Evolutionary conservation across 2,888 invertebrate species (phyloP).

Genomic region (Drosophila niveifrons): DNA sequence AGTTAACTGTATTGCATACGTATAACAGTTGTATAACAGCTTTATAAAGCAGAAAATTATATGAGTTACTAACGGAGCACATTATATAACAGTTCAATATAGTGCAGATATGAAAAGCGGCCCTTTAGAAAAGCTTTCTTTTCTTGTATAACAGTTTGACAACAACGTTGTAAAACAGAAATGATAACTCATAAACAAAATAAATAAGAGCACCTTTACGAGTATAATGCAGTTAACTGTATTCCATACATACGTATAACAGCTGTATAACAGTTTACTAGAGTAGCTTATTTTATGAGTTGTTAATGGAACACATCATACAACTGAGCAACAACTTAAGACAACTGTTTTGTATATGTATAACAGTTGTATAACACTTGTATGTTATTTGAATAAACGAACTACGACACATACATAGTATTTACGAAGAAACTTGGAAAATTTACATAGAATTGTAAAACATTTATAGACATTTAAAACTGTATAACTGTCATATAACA

Average conservation of each 20-base stretch:
- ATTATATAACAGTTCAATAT: no score
- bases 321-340: no score
- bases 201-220: neutral
- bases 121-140: no score
- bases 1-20: neutral
- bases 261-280: neutral
- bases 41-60: neutral
- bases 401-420: no score
- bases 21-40: constrained; percentile 1
- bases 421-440: no score
- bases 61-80: no score
- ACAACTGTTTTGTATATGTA: no score
- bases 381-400: neutral
- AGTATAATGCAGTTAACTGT: neutral
- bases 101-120: constrained; percentile 42
- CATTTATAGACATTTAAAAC: neutral
- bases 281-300: no score
- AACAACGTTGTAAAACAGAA: neutral
- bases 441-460: no score
- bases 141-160: neutral
- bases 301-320: no score
- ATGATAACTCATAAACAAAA: neutral
- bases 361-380: neutral
- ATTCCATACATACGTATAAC: neutral
- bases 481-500: constrained; percentile 1